Base-by-base conservation (phyloP, 2,797 vertebrate genomes). In the Emydoidea blandingii region DNA sequence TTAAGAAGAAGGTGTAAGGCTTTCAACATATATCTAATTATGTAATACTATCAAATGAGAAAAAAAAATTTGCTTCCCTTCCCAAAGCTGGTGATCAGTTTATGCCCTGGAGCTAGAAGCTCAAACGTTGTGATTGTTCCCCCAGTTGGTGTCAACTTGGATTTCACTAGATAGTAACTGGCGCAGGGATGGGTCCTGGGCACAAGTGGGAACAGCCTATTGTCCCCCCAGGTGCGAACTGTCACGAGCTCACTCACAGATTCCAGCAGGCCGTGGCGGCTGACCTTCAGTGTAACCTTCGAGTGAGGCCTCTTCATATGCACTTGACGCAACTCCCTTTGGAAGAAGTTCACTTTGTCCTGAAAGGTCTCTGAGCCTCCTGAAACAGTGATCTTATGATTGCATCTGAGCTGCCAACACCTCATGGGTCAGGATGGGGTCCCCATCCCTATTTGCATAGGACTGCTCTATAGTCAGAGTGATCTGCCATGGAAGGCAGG, bases 321-420 rank as follows among this genome's bases (percentile, higher is more conserved):
- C 88, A 99, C 98, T 91, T 99, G 99, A 88, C 99, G 99, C 57
- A 99, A 99, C 97, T 99, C 99, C 91, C 99, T 98, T 93, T 99
- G 99, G 97, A 99, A 99, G 97, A 99, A 99, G 98, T 98, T 99
- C 95, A 99, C 99, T 97, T 99, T 99, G 97, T 99, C 99, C 97
- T 99, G 99, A 98, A 99, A 99, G 5, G 99, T 99, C 98, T 99
- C 99, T 0, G 99, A 99, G 97, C 99, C 99, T 91, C 99, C 99
- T 99, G 86, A 92, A 98, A 83, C 5, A 97, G 79, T 8, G 62
- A 95, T 56, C 93, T 37, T 79, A 86, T 74, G 44, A 83, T 97
- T 87, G 97, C 68, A 47, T 56, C 83, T 87, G 15, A 85, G 78
- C 74, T 96, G 82, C 78, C 82, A 91, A 82, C 18, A 82, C 2